phyloP scores from a whole-genome alignment of 2,113 vertebrate genomes.

The Oryzias woworae region DNA sequence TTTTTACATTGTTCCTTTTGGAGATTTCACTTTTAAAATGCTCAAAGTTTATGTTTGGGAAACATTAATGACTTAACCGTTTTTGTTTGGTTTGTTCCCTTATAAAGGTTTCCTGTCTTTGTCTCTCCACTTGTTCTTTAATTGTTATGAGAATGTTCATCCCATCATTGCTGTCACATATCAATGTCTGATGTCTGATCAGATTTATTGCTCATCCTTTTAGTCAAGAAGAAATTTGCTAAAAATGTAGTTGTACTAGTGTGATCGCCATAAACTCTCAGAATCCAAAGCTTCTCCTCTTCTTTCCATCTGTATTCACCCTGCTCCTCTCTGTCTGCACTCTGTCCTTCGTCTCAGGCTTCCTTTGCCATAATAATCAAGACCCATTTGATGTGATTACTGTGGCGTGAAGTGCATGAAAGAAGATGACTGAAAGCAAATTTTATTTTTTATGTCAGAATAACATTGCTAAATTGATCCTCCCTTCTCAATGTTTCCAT shows the following conservation, averaged over 20 bases:
- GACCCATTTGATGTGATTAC: conserved; percentile 49
- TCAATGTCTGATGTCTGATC: background rate
- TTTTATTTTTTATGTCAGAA: conserved; percentile 39
- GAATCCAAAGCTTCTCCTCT: conserved; percentile 7
- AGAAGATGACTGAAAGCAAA: conserved; percentile 25
- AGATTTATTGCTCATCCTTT: conserved; percentile 6
- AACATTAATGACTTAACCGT: no score
- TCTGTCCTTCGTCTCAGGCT: conserved; percentile 30
- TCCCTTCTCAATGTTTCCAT: conserved; percentile 8
- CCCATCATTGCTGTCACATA: background rate
- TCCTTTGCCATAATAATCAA: conserved; percentile 41
- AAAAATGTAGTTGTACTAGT: conserved; percentile 14
- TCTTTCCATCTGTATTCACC: conserved; percentile 38
- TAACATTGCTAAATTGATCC: conserved; percentile 41
- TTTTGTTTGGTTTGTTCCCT: no score
- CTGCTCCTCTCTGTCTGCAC: conserved; percentile 12
- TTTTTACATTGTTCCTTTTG: no score
- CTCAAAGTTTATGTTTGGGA: no score
- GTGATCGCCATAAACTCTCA: conserved; percentile 3
- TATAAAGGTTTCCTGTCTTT: no score
- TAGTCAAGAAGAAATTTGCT: background rate
- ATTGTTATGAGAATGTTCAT: background rate
- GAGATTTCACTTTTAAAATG: no score
- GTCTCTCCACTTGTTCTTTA: no score
- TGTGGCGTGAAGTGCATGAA: conserved; percentile 33